Evolutionary conservation across 1,140 invertebrate genomes (phyloP).

Genomic region (Chionoecetes opilio): DNA sequence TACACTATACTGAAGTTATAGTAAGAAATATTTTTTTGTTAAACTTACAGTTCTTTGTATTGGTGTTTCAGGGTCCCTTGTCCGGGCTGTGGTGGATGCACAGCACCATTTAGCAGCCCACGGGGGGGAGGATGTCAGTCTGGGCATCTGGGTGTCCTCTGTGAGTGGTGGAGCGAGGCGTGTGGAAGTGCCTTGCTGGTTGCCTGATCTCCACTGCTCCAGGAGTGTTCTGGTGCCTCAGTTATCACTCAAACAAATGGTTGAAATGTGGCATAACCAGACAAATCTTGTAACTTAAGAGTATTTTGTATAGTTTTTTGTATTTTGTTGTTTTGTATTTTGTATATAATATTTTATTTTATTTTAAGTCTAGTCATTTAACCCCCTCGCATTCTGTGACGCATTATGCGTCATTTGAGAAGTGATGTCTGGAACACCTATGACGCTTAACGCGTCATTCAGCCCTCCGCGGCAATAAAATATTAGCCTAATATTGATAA

Average conservation of each 20-base stretch:
- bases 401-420: too few species aligned
- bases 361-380: too few species aligned
- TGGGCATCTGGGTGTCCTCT: slow-evolving; percentile 67
- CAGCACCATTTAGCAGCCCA: slow-evolving; percentile 19
- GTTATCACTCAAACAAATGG: slow-evolving; percentile 54
- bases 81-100: slow-evolving; percentile 1
- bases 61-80: slow-evolving; percentile 56
- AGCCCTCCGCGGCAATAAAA: too few species aligned
- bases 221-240: slow-evolving; percentile 50
- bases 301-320: too few species aligned
- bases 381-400: too few species aligned
- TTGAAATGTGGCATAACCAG: slow-evolving; percentile 37
- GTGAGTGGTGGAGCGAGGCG: not conserved
- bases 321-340: too few species aligned
- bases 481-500: too few species aligned
- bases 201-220: slow-evolving; percentile 56
- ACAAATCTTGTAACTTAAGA: not conserved
- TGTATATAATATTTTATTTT: too few species aligned
- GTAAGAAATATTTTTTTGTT: not conserved
- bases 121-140: slow-evolving; percentile 70
- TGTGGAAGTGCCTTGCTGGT: slow-evolving; percentile 67
- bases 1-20: too few species aligned
- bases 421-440: too few species aligned
- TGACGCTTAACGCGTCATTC: too few species aligned
- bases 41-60: not conserved